These are phyloP conservation scores for Lycaon pictus DNA, from an alignment of 2,113 vertebrate genomes.

Conservation along the genomic window DNA sequence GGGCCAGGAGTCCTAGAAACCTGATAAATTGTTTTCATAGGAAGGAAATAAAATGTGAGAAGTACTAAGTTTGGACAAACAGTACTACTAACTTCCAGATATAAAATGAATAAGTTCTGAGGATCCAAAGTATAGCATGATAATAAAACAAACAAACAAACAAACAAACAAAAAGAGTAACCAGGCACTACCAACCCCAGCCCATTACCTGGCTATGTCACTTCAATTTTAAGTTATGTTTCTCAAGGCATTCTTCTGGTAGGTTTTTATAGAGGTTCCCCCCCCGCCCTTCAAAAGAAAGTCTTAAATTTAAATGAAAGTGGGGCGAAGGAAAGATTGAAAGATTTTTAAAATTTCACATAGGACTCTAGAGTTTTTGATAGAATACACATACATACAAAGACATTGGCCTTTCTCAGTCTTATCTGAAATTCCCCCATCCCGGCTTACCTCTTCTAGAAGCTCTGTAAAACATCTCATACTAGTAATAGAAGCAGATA, in stretches of 20 bases:
- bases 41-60: background rate
- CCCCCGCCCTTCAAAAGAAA: background rate
- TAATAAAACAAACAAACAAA: background rate
- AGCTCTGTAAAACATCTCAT: background rate
- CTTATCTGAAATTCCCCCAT: background rate
- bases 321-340: background rate
- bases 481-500: background rate
- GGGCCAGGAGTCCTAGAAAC: too few relatives aligned
- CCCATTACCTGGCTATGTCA: background rate
- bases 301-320: constrained; percentile 8
- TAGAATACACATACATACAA: background rate
- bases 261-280: background rate
- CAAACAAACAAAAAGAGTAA: too few relatives aligned
- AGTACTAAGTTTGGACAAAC: background rate
- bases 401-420: background rate
- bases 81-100: background rate
- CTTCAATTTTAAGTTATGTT: background rate
- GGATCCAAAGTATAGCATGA: background rate
- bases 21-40: background rate
- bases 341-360: background rate
- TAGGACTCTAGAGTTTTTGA: background rate
- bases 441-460: background rate
- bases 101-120: background rate
- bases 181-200: background rate
- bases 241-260: background rate